Conservation (phyloP, 2,113 vertebrate genomes). For the Aramus guarauna region DNA sequence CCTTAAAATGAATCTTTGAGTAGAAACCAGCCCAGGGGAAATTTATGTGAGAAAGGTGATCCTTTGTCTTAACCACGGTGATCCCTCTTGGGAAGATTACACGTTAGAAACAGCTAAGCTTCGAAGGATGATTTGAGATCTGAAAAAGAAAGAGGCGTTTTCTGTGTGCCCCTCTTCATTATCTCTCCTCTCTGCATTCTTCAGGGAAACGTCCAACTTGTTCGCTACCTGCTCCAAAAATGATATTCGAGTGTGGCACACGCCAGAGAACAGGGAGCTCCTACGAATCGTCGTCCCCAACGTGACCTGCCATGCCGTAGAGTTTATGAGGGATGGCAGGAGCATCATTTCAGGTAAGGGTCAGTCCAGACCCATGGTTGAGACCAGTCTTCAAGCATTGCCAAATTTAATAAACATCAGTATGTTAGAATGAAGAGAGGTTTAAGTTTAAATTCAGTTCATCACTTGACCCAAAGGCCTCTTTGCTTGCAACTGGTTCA, state of each 20-base stretch:
- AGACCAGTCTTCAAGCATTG: not conserved
- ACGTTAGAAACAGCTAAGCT: not conserved
- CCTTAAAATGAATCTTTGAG: not conserved
- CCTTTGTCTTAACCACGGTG: not conserved
- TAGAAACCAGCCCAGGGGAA: not conserved
- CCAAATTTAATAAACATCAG: not conserved
- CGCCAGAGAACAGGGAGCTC: conserved; percentile 78
- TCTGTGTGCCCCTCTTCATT: not conserved
- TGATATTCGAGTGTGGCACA: conserved; percentile 88
- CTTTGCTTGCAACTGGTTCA: not conserved
- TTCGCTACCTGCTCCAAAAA: conserved; percentile 87
- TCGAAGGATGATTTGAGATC: not conserved
- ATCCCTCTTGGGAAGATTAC: not conserved
- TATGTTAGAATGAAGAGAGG: not conserved
- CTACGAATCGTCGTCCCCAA: conserved; percentile 83
- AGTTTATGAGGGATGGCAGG: conserved; percentile 82
- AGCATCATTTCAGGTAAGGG: conserved; percentile 87
- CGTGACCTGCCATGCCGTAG: conserved; percentile 82
- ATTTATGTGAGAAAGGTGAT: not conserved
- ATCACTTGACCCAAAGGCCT: not conserved
- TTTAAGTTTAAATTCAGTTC: not conserved
- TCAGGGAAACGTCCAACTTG: conserved; percentile 82
- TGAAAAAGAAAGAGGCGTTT: not conserved
- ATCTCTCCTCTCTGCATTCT: not conserved
- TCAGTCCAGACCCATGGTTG: not conserved